These are phyloP conservation scores for Melangyna quadrimaculata DNA, from an alignment of 2,888 invertebrate species.

Conservation along the genomic window DNA sequence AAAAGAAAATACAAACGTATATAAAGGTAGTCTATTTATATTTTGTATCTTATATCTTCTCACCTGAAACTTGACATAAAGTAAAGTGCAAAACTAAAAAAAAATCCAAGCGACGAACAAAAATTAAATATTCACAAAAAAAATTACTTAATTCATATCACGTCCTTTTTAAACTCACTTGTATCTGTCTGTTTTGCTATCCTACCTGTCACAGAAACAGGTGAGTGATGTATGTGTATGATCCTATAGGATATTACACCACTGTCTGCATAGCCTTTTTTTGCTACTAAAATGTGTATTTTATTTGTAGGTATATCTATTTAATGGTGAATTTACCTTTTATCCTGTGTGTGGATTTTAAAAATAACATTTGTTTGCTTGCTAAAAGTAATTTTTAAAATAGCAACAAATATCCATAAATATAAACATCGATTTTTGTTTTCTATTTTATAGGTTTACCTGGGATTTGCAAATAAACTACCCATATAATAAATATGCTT, in stretches of 20 bases:
- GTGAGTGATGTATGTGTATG: conserved; percentile 23
- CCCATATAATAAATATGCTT: neutral
- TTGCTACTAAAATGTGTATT: neutral
- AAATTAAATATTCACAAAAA: neutral
- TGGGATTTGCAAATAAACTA: conserved; percentile 1
- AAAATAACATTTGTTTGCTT: too few species aligned
- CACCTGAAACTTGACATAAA: conserved; percentile 40
- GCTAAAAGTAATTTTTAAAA: too few species aligned
- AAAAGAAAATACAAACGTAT: neutral
- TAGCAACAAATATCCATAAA: too few species aligned
- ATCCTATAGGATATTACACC: neutral
- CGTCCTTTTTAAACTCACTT: conserved; percentile 21
- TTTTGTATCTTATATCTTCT: conserved; percentile 9
- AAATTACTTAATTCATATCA: conserved; percentile 40
- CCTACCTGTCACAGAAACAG: conserved; percentile 20
- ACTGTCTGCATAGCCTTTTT: neutral
- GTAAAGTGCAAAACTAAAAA: neutral
- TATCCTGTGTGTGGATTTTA: too few species aligned
- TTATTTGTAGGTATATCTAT: neutral
- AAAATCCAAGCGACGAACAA: neutral
- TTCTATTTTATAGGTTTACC: neutral
- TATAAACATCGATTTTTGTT: too few species aligned
- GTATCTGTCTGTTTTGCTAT: conserved; percentile 7
- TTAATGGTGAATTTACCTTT: too few species aligned
- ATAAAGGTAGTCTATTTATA: neutral